Percentiles rank a stretch among this genome's conserved stretches.
phyloP scores from a whole-genome alignment of 92 coral and sea anemone species.

The Pocillopora meandrina region DNA sequence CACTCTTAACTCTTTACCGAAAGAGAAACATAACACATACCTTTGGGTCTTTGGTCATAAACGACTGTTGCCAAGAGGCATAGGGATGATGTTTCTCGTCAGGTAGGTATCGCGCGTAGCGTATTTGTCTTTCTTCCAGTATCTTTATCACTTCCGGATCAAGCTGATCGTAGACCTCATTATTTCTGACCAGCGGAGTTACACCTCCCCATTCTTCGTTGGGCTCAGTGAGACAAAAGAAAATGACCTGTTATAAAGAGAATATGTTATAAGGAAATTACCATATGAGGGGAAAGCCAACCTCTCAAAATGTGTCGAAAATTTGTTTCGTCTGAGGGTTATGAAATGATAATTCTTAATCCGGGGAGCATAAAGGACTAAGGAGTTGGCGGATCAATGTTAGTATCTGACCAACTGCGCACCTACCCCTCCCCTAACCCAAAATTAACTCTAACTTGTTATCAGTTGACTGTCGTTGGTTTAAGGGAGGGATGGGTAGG shows the following conservation, averaged over 20 bases:
- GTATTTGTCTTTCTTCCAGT: slow-evolving; percentile 65
- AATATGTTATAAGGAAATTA: no score
- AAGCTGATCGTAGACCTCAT: slow-evolving; percentile 70
- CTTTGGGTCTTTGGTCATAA: slow-evolving; percentile 62
- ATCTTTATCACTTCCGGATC: slow-evolving; percentile 63
- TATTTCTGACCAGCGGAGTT: slow-evolving; percentile 78
- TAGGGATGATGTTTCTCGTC: slow-evolving; percentile 60
- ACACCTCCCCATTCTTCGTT: slow-evolving; percentile 72
- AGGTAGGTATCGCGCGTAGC: slow-evolving; percentile 72
- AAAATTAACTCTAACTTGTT: no score
- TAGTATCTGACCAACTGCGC: no score
- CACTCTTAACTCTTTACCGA: no score
- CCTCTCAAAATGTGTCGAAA: no score
- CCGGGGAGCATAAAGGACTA: no score
- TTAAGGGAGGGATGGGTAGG: no score
- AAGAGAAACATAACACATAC: slow-evolving; percentile 18
- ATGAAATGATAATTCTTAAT: no score
- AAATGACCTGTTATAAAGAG: slow-evolving; percentile 53
- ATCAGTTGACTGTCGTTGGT: no score
- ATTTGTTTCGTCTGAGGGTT: no score
- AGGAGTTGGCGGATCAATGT: no score
- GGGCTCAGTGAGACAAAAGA: slow-evolving; percentile 78
- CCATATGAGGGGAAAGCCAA: neutral
- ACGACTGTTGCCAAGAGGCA: slow-evolving; percentile 86
- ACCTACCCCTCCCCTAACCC: no score